Evolutionary conservation across 92 coral and sea anemone genomes (phyloP).

Genomic region (Zoanthus sociatus): DNA sequence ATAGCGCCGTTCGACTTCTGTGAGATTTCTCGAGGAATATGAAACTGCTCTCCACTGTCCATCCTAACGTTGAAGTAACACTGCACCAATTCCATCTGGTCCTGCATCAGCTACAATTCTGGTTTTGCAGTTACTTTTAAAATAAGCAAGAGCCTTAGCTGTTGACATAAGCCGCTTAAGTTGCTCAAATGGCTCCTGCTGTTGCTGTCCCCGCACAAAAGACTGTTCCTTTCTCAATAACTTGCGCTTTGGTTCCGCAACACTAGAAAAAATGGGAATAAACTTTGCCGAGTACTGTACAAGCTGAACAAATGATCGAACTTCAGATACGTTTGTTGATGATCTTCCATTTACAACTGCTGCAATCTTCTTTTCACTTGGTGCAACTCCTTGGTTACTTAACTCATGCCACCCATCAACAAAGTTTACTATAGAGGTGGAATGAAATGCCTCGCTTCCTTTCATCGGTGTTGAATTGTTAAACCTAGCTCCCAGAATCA

Average conservation of each 20-base stretch:
- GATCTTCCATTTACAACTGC: constrained; percentile 61
- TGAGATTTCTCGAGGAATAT: too few relatives aligned
- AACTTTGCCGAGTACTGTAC: constrained; percentile 64
- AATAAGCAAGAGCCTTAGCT: constrained; percentile 50
- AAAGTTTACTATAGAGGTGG: too few relatives aligned
- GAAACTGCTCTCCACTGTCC: too few relatives aligned
- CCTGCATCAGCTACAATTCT: too few relatives aligned
- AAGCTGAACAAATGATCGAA: constrained; percentile 63
- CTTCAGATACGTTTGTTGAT: constrained; percentile 56
- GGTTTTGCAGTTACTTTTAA: neutral
- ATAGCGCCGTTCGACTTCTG: too few relatives aligned
- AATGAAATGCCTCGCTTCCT: too few relatives aligned
- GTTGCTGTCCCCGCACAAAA: constrained; percentile 52
- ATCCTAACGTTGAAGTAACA: too few relatives aligned
- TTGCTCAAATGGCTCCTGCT: constrained; percentile 45
- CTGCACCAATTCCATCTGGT: too few relatives aligned
- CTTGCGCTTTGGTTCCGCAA: constrained; percentile 54
- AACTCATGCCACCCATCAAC: neutral
- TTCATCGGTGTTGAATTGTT: too few relatives aligned
- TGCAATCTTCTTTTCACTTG: constrained; percentile 14
- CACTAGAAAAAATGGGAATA: constrained; percentile 50
- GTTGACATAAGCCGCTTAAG: constrained; percentile 56
- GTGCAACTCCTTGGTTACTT: neutral
- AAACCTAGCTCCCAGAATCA: too few relatives aligned
- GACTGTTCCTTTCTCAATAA: neutral